Percentiles rank a stretch among this genome's conserved stretches.
Evolutionary conservation across 2,113 vertebrate genomes (phyloP).

Genomic region (Uria lomvia): DNA sequence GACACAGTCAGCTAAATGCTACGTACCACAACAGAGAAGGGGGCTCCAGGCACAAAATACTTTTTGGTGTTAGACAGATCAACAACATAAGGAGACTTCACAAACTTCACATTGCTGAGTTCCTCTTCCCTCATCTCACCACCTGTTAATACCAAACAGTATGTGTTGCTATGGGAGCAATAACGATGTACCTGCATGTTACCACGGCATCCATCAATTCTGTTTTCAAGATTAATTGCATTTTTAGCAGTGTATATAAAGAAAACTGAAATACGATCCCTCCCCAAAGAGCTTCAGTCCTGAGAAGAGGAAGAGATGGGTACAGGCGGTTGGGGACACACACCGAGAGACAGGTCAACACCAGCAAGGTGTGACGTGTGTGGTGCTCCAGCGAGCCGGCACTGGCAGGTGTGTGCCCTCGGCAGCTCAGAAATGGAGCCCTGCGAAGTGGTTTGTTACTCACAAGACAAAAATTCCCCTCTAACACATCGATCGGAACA

Average conservation of each 20-base stretch:
- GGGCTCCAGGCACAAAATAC: slow-evolving; percentile 70
- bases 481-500: rapidly evolving
- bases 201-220: background rate
- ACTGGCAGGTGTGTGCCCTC: background rate
- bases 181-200: background rate
- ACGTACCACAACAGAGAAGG: slow-evolving; percentile 68
- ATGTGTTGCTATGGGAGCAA: background rate
- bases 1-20: background rate
- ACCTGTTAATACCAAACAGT: slow-evolving; percentile 36
- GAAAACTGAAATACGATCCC: background rate
- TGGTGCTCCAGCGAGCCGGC: rapidly evolving
- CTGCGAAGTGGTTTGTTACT: background rate
- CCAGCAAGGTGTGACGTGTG: rapidly evolving
- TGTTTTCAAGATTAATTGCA: background rate
- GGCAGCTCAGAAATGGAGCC: background rate
- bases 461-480: background rate
- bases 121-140: slow-evolving; percentile 74
- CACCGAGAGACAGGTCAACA: background rate
- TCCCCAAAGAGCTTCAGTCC: background rate
- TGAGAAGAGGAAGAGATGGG: background rate
- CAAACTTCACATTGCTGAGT: slow-evolving; percentile 70
- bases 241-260: background rate
- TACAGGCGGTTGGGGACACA: background rate
- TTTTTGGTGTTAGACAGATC: slow-evolving; percentile 73
- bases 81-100: slow-evolving; percentile 66